Evolutionary conservation across 2,113 vertebrate species (phyloP).

Genomic region (Delphinus delphis): DNA sequence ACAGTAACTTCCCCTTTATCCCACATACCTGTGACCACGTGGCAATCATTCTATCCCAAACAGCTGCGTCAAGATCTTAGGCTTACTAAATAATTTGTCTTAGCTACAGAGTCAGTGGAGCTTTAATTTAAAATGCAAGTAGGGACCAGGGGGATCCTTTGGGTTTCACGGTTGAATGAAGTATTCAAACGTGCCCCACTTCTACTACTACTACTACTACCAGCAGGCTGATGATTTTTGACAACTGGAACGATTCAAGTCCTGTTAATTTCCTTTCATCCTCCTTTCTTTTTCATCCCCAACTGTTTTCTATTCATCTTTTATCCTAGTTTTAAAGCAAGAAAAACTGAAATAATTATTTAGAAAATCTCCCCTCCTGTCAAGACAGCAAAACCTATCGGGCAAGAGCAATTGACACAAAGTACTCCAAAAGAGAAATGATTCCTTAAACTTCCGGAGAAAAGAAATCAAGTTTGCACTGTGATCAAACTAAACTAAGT

Average conservation of each 20-base stretch:
- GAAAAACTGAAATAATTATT: constrained; percentile 7
- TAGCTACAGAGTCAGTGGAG: background rate
- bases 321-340: background rate
- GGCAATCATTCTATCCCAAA: background rate
- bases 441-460: background rate
- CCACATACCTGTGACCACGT: background rate
- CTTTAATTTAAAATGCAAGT: background rate
- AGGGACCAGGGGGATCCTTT: background rate
- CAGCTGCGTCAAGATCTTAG: background rate
- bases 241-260: background rate
- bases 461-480: background rate
- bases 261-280: background rate
- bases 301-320: background rate
- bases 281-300: background rate
- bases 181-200: background rate
- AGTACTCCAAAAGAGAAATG: background rate
- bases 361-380: background rate
- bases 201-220: too few relatives aligned
- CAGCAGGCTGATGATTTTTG: background rate
- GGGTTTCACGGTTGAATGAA: background rate
- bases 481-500: constrained; percentile 1
- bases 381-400: background rate
- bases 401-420: background rate
- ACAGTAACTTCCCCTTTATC: background rate
- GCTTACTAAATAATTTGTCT: background rate